These are phyloP conservation scores for Lanius collurio DNA, from an alignment of 2,113 vertebrate genomes.

Conservation along the genomic window DNA sequence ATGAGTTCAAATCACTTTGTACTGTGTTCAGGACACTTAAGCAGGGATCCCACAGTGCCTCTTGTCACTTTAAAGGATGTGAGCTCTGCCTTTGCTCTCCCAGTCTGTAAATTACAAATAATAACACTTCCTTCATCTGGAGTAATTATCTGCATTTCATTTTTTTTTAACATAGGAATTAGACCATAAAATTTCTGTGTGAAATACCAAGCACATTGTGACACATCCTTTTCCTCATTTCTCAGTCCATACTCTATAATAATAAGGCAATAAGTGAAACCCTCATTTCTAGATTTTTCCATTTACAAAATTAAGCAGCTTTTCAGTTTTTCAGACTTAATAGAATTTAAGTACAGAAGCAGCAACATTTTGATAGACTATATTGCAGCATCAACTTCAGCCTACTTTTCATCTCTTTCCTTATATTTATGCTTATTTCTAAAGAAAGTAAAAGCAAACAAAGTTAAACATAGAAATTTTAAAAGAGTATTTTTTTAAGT, in stretches of 20 bases:
- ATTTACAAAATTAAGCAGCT: neutral
- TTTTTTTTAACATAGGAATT: neutral
- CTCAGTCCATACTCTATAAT: neutral
- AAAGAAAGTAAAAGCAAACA: neutral
- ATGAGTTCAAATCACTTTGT: neutral
- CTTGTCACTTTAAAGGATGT: neutral
- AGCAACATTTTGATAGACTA: neutral
- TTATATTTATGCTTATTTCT: neutral
- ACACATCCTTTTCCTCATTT: neutral
- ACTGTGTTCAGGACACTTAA: neutral
- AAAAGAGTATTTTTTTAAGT: fast-evolving
- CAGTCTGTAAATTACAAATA: neutral
- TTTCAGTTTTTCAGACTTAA: neutral
- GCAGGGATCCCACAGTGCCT: neutral
- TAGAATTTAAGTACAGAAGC: neutral
- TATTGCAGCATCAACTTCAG: neutral
- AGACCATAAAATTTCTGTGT: neutral
- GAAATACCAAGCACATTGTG: neutral
- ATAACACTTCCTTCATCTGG: neutral
- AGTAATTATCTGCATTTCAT: neutral
- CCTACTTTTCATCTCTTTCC: neutral
- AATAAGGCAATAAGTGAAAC: neutral
- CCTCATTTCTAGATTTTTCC: neutral
- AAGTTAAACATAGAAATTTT: neutral
- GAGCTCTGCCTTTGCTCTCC: neutral